Evolutionary conservation across 1,140 invertebrate species (phyloP), one percentile per base, ranked within the genome.

Genomic region (Tribolium castaneum): DNA sequence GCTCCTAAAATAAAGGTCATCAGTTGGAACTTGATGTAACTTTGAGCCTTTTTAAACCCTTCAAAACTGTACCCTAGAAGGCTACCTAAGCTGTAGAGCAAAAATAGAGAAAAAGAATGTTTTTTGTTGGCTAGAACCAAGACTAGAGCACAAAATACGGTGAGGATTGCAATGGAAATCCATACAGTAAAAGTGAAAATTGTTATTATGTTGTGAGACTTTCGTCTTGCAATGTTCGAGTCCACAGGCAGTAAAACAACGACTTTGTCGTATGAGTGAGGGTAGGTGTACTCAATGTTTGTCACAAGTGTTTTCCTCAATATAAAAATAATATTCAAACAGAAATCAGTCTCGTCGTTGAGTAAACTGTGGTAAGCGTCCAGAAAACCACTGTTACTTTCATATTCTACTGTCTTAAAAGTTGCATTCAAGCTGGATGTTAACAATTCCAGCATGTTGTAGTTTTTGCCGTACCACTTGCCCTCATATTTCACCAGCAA

Each of bases 391-490:
- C 16, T 19, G 2, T 19, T 19, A 19, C 16, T 19, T 19, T 19
- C 16, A 19, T 34, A 16, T 35, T 39, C 10, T 5, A 75, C 10
- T 7, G 59, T 75, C 35, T 16, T 14, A 35, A 56, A 75, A 9
- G 73, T 59, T 9, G 73, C 73, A 45, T 75, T 75, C 6, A 75
- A 39, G 6, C 16, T 39, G 10, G n/a, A 10, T 1, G 16, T 54
- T 12, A 75, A 10, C 3, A 59, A 6, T 12, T 54, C 5, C 2
- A 75, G 14, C 25, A 56, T 34, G 9, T 35, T 30, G 14, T 56
- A 62, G 19, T 75, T 52, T 75, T 75, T 59, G 7, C 73, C 73
- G 9, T 59, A 22, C 54, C 51, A 75, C 14, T 59, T 14, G 9
- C 16, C 16, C 16, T 49, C 73, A n/a, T n/a, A n/a, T n/a, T 14